Base-by-base conservation (phyloP, 2,888 invertebrate genomes). In the Drosophila prolongata region DNA sequence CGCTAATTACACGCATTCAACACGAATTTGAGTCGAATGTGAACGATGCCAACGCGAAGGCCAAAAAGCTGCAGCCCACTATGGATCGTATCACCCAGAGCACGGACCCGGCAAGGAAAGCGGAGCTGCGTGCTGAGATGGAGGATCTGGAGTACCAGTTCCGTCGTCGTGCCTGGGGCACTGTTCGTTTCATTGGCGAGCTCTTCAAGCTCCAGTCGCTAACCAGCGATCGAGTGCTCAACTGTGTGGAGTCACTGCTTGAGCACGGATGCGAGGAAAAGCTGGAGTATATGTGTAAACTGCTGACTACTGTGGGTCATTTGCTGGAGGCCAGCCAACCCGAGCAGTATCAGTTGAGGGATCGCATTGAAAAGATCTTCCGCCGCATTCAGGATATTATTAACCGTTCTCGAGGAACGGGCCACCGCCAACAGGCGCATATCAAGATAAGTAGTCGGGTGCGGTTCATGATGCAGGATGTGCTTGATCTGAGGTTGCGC, bases 401-500 rank as follows among this genome's bases (percentile, higher is more conserved):
- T 4, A 78, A 87, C 3, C 84, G 87, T 3, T 70, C 90, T 0
- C 80, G 89, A 14, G 70, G 59, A 11, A 50, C 50, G 16, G 54
- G 62, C 0, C 52, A 66, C 24, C 76, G 82, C 1, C 75, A 75
- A 49, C 84, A 81, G 34, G 24, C 43, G 8, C 75, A 60, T 52
- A 77, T 75, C 6, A 91, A 90, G 77, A 90, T 91, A 0, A 91
- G 91, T 73, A 91, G 92, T 49, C 87, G 91, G 27, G 91, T 91
- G 9, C 84, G 92, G 1, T 91, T 91, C 52, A 91, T 91, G 92
- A 87, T 91, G 90, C 92, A 91, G 67, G 91, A 91, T 73, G 89
- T 91, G 6, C 70, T 91, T 1, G 91, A 91, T 34, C 70, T 91
- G 49, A 86, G 91, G 8, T 40, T 75, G 0, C 90, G 91, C 3